phyloP scores from a whole-genome alignment of 1,140 invertebrate genomes.

The Drosophila orena region DNA sequence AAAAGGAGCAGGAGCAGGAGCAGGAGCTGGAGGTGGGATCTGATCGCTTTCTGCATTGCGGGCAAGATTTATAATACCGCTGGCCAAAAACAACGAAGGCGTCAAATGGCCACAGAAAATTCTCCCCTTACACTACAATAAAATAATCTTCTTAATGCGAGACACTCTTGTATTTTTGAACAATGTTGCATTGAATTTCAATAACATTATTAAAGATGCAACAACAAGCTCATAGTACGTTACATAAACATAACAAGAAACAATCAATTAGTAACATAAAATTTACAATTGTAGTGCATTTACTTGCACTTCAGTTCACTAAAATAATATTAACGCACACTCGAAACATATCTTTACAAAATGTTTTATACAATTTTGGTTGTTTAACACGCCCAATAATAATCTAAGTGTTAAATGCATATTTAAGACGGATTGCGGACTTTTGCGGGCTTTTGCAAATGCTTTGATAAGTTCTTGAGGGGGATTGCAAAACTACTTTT shows the following conservation, averaged over 20 bases:
- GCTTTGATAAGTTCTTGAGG: slow-evolving; percentile 1
- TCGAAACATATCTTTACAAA: background rate
- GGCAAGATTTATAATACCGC: slow-evolving; percentile 73
- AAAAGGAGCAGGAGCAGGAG: too few relatives aligned
- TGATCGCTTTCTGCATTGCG: slow-evolving; percentile 33
- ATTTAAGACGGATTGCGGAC: background rate
- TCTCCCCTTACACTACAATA: slow-evolving; percentile 11
- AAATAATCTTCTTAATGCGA: slow-evolving; percentile 16
- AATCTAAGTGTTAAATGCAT: background rate
- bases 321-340: too few relatives aligned
- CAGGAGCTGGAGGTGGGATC: background rate
- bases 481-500: slow-evolving; percentile 6
- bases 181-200: too few relatives aligned
- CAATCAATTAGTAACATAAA: too few relatives aligned
- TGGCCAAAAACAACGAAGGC: slow-evolving; percentile 63
- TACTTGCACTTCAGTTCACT: too few relatives aligned
- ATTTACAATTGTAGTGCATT: too few relatives aligned
- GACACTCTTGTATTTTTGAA: too few relatives aligned
- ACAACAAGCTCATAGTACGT: too few relatives aligned
- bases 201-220: too few relatives aligned
- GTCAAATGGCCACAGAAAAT: slow-evolving; percentile 48
- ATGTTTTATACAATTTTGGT: background rate
- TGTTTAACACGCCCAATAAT: background rate
- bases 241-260: too few relatives aligned
- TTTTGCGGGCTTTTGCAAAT: slow-evolving; percentile 3